Base-by-base conservation (phyloP, 1,140 invertebrate genomes). In the Episyrphus balteatus region DNA sequence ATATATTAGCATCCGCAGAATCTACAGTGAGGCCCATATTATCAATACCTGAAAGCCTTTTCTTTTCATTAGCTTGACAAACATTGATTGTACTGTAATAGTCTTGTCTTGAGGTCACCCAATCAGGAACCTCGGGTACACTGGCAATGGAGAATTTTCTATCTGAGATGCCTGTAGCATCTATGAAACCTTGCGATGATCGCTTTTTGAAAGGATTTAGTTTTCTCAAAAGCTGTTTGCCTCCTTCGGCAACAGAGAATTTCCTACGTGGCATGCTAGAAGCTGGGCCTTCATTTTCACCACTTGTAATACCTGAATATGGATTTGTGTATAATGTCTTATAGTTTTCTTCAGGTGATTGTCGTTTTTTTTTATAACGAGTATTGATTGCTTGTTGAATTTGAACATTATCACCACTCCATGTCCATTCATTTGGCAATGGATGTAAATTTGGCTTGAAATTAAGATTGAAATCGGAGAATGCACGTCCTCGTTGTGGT, bases 401-500 rank as follows among this genome's bases (percentile, higher is more conserved):
- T 47, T 63, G 64, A 32, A 62, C 51, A 46, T 68, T 67, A 45
- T 68, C 66, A 1, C 66, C 66, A 38, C 59, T 65, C 64, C 67
- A 69, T 2, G 66, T 66, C 67, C 67, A 69, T 15, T 66, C 64
- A 33, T 62, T 62, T 19, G 55, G 26, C 2, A 43, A 42, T 5
- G 57, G 51, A 2, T 57, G 52, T 26, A 58, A 49, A 17, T 50
- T 48, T 38, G 56, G 52, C 31, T 49, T 47, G 2, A 61, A 56
- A 41, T 57, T 49, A 36, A 67, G 50, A 30, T 64, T 58, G 15
- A 63, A 64, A 44, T 65, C 62, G 19, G 66, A 68, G 40, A 71
- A 62, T n/a, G 74, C 75, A 49, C 75, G 72, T 21, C 60, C 65
- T 52, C 80, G 69, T 62, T 14, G 55, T 10, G 50, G 73, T 57